Evolutionary conservation across 2,888 invertebrate species (phyloP).

Genomic region (Scaptomyza cyrtandrae): DNA sequence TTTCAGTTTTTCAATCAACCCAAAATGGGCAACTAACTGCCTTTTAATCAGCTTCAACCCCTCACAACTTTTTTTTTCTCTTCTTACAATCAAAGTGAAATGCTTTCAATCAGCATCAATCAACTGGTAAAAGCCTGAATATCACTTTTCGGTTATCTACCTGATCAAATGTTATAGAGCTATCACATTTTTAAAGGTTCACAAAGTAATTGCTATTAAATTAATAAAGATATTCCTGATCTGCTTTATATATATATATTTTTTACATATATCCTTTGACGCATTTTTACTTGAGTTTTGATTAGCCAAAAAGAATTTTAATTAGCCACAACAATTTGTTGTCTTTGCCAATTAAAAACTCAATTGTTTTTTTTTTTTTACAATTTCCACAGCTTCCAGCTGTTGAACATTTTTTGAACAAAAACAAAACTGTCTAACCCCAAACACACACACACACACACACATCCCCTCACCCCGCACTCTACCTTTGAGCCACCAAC

Average conservation of each 20-base stretch:
- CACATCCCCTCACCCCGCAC: not conserved
- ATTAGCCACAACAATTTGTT: not conserved
- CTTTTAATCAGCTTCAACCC: slow-evolving; percentile 8
- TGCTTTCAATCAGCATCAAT: no score
- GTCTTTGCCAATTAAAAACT: slow-evolving; percentile 19
- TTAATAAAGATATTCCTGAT: not conserved
- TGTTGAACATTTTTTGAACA: not conserved
- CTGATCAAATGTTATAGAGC: no score
- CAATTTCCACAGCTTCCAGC: slow-evolving; percentile 18
- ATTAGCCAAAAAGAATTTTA: slow-evolving; percentile 18
- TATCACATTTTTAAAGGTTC: no score
- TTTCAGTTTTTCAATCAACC: not conserved
- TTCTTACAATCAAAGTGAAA: no score
- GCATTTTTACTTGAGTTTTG: slow-evolving; percentile 39
- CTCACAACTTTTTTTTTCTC: not conserved
- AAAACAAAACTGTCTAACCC: slow-evolving; percentile 10
- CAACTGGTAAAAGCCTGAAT: no score
- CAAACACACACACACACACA: not conserved
- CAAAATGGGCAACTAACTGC: not conserved
- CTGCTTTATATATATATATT: slow-evolving; percentile 18
- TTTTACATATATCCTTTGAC: slow-evolving; percentile 7
- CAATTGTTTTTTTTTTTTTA: slow-evolving; percentile 33
- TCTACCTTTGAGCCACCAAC: not conserved
- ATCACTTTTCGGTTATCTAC: no score
- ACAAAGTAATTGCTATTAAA: no score